Base-by-base conservation (phyloP, 2,888 invertebrate genomes). In the Cinara cedri region DNA sequence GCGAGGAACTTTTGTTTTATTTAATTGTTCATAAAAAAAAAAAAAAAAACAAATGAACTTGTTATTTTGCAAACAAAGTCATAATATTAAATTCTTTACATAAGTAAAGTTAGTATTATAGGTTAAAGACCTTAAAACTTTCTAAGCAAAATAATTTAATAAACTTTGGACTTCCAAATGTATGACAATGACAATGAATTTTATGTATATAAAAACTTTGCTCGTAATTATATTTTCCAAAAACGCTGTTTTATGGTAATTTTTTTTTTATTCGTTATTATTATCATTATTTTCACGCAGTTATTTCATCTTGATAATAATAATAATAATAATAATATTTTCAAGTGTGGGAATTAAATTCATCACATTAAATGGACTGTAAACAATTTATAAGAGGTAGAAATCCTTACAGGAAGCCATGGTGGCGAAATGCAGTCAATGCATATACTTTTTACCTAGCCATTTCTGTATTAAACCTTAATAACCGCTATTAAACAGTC, bases 111-210 rank as follows among this genome's bases (percentile, higher is more conserved):
- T 21, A 46, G 46, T 42, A n/a, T 26, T n/a, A 24, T 34, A 49
- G 49, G 49, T 49, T 49, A 72, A 63, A 49, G 49, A 51, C 51
- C 34, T 63, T 21, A 51, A 74, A 74, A 74, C 51, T 74, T 63
- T 63, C 34, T 16, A 74, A 74, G 34, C 21, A 63, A 63, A 63
- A 74, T 74, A 62, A 72, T 72, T 62, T 62, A 72, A 62, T 74
- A 51, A 74, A 74, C 51, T 62, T 62, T 34, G 42, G 46, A 10
- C 21, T 16, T 21, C 6, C 16, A 11, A 63, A 74, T 51, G 34
- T 21, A 74, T 63, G 62, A 74, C 62, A 62, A 51, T 63, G 49
- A 62, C 62, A 34, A n/a, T n/a, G n/a, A n/a, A n/a, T n/a, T n/a
- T 63, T 21, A 62, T 74, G 49, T 74, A 34, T 6, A 34, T 34